Evolutionary conservation across 1,140 invertebrate species (phyloP).

Genomic region (Microplitis mediator): DNA sequence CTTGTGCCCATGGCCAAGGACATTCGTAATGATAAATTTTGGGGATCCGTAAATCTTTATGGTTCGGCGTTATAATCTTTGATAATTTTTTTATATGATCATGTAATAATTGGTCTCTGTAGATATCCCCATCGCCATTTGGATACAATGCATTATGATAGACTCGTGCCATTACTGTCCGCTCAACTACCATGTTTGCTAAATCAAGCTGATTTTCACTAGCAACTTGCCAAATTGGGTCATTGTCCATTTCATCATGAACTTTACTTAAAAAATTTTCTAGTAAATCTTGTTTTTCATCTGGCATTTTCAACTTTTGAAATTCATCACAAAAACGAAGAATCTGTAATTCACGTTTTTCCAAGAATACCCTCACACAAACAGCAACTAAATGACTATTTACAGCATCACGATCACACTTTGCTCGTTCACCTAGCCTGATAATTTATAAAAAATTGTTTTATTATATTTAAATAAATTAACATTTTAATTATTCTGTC

Average conservation of each 20-base stretch:
- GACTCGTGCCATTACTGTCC: conserved; percentile 83
- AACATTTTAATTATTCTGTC: too few relatives aligned
- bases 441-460: conserved; percentile 12
- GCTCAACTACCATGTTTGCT: conserved; percentile 77
- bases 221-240: conserved; percentile 75
- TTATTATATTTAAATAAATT: neutral
- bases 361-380: conserved; percentile 80
- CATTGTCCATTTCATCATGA: conserved; percentile 69
- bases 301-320: conserved; percentile 72
- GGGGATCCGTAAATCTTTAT: conserved; percentile 83
- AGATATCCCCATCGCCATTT: conserved; percentile 94
- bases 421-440: conserved; percentile 69
- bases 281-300: conserved; percentile 81
- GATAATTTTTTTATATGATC: conserved; percentile 89
- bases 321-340: conserved; percentile 79
- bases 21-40: conserved; percentile 86
- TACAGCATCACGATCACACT: conserved; percentile 75
- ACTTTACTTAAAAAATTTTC: conserved; percentile 68
- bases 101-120: conserved; percentile 85
- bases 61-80: conserved; percentile 78
- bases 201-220: conserved; percentile 72
- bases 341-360: conserved; percentile 71
- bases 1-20: conserved; percentile 97
- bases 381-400: conserved; percentile 80
- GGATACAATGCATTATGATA: conserved; percentile 95